A percentile compares a stretch with the other conserved stretches of the same genome.
These are phyloP conservation scores for Rhagium mordax DNA, from an alignment of 2,888 invertebrate species.

Conservation along the genomic window DNA sequence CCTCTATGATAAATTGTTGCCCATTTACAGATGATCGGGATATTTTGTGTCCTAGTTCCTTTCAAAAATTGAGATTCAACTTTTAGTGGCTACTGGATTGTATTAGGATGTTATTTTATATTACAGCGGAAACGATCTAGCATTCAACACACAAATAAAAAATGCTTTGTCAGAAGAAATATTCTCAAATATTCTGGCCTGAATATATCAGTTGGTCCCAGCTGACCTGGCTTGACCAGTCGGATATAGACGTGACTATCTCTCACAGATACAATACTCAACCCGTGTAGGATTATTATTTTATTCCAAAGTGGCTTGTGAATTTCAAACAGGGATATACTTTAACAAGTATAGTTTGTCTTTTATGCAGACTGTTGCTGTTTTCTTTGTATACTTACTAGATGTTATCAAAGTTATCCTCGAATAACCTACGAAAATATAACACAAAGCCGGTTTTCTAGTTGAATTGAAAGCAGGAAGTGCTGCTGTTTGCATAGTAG, in stretches of 20 bases:
- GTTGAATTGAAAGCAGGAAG: not conserved
- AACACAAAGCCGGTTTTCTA: not conserved
- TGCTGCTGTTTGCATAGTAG: not conserved
- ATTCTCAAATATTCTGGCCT: not conserved
- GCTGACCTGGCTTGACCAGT: not conserved
- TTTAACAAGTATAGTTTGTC: not conserved
- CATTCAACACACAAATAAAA: not conserved
- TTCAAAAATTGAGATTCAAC: no score
- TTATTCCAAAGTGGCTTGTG: not conserved
- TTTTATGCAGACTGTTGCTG: not conserved
- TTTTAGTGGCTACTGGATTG: not conserved
- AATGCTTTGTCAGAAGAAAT: not conserved
- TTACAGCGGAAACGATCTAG: not conserved
- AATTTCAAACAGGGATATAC: not conserved
- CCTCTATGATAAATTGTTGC: no score
- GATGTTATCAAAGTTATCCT: not conserved
- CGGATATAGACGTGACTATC: not conserved
- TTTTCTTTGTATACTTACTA: not conserved
- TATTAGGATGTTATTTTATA: not conserved
- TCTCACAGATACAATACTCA: not conserved
- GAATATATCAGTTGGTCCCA: not conserved
- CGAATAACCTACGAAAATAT: not conserved
- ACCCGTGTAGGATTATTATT: not conserved
- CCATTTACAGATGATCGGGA: no score
- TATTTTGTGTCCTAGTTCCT: no score